Evolutionary conservation across 2,797 vertebrate genomes (phyloP), one percentile per base, ranked within the genome.

Genomic region (Tachyglossus aculeatus): DNA sequence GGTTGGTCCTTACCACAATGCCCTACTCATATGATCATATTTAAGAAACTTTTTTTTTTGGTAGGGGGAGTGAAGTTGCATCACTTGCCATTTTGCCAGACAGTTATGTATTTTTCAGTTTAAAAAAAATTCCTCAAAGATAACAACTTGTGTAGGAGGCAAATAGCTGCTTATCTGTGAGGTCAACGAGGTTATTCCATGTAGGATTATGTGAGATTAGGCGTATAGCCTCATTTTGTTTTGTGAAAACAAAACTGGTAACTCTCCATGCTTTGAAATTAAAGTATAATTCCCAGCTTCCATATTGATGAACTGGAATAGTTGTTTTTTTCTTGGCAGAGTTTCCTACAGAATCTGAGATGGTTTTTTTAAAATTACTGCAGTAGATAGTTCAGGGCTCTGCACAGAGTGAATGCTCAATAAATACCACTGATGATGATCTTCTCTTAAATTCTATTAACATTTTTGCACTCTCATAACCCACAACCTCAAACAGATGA

Each of bases 61-160:
- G 66, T 55, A 55, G 60, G 71, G 69, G 47, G 52, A 31, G 18
- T 40, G 53, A 61, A 47, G 12, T 29, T 9, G 45, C 50, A 64
- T 53, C 62, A 39, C 52, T 44, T 68, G 75, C 47, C 6, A 16
- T 60, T 34, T 64, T 66, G 31, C 36, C 77, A 78, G 86, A 84
- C 61, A 67, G 52, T 36, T 70, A 45, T 7, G 2, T 48, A 60
- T 72, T 85, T 77, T 83, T 78, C 74, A 65, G 71, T 83, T 71
- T 72, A 61, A 63, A 88, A 81, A 62, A 52, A 77, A 89, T 86
- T 83, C 77, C 80, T 67, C 44, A 74, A 74, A 84, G 63, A 74
- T 78, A 9, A 6, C 71, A 4, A 9, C 81, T 89, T 86, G 63
- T 84, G 73, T 83, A 54, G 84, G 83, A 86, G 69, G 39, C 71